Evolutionary conservation across 2,113 vertebrate species (phyloP).

Genomic region (Antennarius striatus): DNA sequence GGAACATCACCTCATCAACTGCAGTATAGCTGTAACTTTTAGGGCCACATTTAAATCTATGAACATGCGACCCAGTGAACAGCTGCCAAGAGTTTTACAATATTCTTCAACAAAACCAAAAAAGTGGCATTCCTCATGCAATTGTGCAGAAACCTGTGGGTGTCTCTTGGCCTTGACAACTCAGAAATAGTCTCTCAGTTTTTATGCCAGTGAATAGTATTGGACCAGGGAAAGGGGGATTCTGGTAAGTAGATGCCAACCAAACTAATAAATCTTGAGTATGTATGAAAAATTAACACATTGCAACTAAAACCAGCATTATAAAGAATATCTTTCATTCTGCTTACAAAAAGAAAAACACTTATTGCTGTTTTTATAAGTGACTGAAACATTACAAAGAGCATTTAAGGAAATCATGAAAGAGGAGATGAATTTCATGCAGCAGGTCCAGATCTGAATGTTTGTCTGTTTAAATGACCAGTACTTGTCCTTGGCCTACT

Average conservation of each 20-base stretch:
- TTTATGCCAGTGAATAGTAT: conserved; percentile 47
- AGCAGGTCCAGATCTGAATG: conserved; percentile 42
- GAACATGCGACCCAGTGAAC: not conserved
- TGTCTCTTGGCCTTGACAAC: conserved; percentile 49
- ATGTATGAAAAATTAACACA: not conserved
- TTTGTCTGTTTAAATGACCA: conserved; percentile 68
- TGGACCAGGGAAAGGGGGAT: conserved; percentile 13
- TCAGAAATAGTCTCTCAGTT: conserved; percentile 32
- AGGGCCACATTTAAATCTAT: no score
- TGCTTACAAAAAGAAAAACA: no score
- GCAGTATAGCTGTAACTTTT: not conserved
- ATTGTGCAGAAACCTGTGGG: conserved; percentile 53
- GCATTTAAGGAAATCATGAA: no score
- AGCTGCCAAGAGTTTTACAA: conserved; percentile 15
- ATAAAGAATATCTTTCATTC: not conserved
- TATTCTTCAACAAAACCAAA: conserved; percentile 29
- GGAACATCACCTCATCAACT: conserved; percentile 19
- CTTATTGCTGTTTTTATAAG: no score
- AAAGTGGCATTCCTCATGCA: conserved; percentile 44
- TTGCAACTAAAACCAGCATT: not conserved
- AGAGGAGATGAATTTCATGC: no score
- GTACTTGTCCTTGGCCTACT: conserved; percentile 76
- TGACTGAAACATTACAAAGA: no score
- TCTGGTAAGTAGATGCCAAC: conserved; percentile 16
- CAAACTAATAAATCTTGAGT: conserved; percentile 11